A percentile compares a stretch with the other conserved stretches of the same genome.
These are phyloP conservation scores for Forbesichthys agassizii DNA, from an alignment of 2,113 vertebrate genomes.

Conservation along the genomic window DNA sequence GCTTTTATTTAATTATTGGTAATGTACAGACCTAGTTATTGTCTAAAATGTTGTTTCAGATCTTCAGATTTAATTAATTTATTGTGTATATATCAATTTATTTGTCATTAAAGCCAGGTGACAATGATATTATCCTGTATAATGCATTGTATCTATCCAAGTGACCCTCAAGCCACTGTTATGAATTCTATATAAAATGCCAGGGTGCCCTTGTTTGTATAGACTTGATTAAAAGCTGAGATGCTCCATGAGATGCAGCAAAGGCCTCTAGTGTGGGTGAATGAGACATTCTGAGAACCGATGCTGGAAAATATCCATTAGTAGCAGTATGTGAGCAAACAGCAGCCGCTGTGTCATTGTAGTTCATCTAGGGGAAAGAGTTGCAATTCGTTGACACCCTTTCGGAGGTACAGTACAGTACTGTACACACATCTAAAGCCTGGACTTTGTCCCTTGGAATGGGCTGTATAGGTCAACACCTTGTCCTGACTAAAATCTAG, in stretches of 20 bases:
- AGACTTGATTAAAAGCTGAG: conserved; percentile 37
- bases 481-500: no score
- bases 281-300: conserved; percentile 41
- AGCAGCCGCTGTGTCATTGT: conserved; percentile 1
- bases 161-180: not conserved
- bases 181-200: conserved; percentile 66
- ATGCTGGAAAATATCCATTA: conserved; percentile 44
- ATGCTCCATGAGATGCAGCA: conserved; percentile 15
- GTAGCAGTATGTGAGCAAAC: conserved; percentile 37
- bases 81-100: not conserved
- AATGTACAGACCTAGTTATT: not conserved
- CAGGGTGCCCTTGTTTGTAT: conserved; percentile 55
- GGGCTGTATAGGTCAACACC: no score
- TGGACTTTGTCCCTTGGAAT: no score
- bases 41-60: no score
- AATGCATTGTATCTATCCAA: conserved; percentile 10
- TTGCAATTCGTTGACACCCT: no score
- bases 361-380: not conserved
- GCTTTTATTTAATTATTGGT: not conserved
- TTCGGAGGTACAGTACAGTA: not conserved
- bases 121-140: conserved; percentile 12
- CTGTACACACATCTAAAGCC: no score
- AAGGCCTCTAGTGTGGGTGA: conserved; percentile 23
- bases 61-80: not conserved
- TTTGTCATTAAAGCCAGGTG: not conserved